Conservation (phyloP, 37 sponge, comb jelly and placozoan genomes). For the Cladorhizidae sp. region DNA sequence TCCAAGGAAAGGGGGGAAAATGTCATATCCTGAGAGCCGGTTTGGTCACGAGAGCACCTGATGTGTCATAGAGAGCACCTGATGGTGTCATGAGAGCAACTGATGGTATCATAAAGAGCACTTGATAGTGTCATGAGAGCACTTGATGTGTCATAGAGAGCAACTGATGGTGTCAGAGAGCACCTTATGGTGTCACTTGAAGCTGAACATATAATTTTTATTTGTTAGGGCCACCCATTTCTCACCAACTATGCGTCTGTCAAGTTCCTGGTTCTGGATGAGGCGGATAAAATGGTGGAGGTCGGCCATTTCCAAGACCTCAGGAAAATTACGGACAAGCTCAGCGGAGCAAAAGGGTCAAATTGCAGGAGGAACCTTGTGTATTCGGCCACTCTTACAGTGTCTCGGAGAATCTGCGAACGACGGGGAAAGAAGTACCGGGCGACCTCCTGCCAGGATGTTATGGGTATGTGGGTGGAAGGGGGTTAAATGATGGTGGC, state of each 20-base stretch:
- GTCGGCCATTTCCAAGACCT: slow-evolving; percentile 92
- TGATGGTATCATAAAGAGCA: neutral
- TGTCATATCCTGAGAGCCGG: too few species aligned
- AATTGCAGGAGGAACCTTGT: slow-evolving; percentile 69
- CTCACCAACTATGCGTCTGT: slow-evolving; percentile 43
- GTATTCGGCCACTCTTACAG: slow-evolving; percentile 96
- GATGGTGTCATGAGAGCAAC: too few species aligned
- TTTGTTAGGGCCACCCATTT: slow-evolving; percentile 66
- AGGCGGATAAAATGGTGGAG: slow-evolving; percentile 98
- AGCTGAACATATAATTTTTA: too few species aligned
- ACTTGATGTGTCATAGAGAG: too few species aligned
- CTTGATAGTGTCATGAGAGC: too few species aligned
- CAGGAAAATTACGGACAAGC: slow-evolving; percentile 63
- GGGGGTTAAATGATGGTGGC: too few species aligned
- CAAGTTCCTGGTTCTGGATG: slow-evolving; percentile 88
- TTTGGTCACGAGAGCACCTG: too few species aligned
- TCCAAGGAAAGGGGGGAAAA: too few species aligned
- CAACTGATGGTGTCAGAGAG: too few species aligned
- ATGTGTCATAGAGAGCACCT: too few species aligned
- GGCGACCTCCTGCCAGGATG: slow-evolving; percentile 48
- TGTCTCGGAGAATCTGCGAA: slow-evolving; percentile 41
- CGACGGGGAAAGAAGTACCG: slow-evolving; percentile 55
- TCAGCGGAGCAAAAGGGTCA: slow-evolving; percentile 21
- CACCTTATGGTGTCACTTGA: too few species aligned
- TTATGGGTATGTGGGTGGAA: slow-evolving; percentile 37